phyloP scores from a whole-genome alignment of 1,140 invertebrate species.

The Mercenaria mercenaria region DNA sequence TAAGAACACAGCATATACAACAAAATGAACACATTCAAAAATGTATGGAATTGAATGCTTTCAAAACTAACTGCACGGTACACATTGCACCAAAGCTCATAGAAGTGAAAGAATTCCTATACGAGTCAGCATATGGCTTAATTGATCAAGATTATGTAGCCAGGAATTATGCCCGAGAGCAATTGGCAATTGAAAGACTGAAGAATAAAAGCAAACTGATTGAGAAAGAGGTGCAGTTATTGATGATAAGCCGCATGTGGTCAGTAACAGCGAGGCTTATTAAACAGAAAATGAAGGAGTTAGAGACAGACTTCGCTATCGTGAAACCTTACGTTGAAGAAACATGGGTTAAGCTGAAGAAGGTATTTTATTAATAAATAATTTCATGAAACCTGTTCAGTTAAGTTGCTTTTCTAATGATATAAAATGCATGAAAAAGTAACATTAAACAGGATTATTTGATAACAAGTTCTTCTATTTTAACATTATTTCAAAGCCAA shows the following conservation, averaged over 20 bases:
- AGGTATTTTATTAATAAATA: no score
- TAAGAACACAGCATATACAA: background rate
- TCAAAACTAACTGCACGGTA: conserved; percentile 32
- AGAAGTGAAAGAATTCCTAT: conserved; percentile 25
- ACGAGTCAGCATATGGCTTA: background rate
- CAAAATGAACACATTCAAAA: background rate
- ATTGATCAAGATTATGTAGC: background rate
- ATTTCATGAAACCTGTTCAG: no score
- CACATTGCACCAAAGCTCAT: conserved; percentile 36
- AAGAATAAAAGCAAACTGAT: background rate
- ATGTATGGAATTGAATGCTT: background rate
- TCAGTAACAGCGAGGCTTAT: background rate
- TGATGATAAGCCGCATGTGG: conserved; percentile 39
- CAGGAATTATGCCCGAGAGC: conserved; percentile 13
- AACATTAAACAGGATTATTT: no score
- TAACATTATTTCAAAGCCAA: no score
- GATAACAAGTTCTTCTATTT: no score
- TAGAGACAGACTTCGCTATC: conserved; percentile 9
- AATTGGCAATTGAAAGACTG: conserved; percentile 42
- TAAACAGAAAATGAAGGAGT: conserved; percentile 15
- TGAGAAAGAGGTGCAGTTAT: conserved; percentile 23
- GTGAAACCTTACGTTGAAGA: conserved; percentile 27
- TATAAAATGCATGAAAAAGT: no score
- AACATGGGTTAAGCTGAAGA: background rate
- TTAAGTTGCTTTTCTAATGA: no score